Conservation (phyloP, 35 echinoderm and acorn worm genomes). For the Apostichopus japonicus region DNA sequence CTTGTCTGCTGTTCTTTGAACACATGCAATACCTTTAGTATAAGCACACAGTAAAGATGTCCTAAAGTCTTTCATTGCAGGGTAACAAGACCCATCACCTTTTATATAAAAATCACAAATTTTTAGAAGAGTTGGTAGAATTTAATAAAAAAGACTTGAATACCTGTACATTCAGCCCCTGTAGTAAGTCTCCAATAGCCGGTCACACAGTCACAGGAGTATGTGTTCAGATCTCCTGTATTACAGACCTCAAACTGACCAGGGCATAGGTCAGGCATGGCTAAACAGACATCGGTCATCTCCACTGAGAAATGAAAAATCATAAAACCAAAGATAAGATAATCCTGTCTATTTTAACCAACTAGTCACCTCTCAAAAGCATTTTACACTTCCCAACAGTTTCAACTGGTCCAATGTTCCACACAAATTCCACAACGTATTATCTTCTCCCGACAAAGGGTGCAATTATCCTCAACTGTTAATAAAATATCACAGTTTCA, state of each 20-base stretch:
- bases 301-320: neutral
- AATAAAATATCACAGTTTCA: no score
- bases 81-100: no score
- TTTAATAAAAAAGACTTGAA: neutral
- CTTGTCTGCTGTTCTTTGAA: no score
- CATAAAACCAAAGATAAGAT: neutral
- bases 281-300: neutral
- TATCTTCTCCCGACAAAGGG: no score
- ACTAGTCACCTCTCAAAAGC: neutral
- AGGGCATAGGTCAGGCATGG: conserved; percentile 34
- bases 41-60: no score
- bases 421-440: no score
- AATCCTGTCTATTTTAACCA: no score
- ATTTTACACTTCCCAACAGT: neutral
- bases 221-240: neutral
- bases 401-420: no score
- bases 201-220: conserved; percentile 1
- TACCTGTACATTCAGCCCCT: conserved; percentile 51
- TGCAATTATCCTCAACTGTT: no score
- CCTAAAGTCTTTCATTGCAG: no score
- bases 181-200: conserved; percentile 32
- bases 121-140: neutral
- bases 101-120: neutral
- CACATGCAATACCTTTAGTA: no score
- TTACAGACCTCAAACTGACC: conserved; percentile 14